Evolutionary conservation across 2,113 vertebrate genomes (phyloP).

Genomic region (Podiceps cristatus): DNA sequence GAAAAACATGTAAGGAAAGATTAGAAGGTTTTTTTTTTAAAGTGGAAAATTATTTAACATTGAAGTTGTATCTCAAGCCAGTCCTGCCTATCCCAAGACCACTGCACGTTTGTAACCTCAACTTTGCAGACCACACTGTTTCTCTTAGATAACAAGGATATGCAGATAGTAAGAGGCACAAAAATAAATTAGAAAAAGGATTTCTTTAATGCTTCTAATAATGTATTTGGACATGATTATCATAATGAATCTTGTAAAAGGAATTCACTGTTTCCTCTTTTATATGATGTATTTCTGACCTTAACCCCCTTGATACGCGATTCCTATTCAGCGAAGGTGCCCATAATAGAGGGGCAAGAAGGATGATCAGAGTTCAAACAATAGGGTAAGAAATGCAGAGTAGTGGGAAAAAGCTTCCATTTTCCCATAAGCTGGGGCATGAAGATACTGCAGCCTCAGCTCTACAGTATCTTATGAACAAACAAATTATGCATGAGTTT

Average conservation of each 20-base stretch:
- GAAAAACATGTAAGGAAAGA: slow-evolving; percentile 39
- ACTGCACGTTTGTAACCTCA: slow-evolving; percentile 37
- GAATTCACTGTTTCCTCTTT: slow-evolving; percentile 50
- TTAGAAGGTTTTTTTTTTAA: not conserved
- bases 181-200: slow-evolving; percentile 72
- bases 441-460: slow-evolving; percentile 69
- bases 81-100: slow-evolving; percentile 28
- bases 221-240: slow-evolving; percentile 66
- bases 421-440: slow-evolving; percentile 57
- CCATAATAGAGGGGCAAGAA: slow-evolving; percentile 55
- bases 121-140: slow-evolving; percentile 50
- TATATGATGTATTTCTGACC: slow-evolving; percentile 54
- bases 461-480: slow-evolving; percentile 75
- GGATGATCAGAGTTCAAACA: slow-evolving; percentile 69
- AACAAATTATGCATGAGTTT: slow-evolving; percentile 81
- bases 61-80: slow-evolving; percentile 31
- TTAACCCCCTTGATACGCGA: slow-evolving; percentile 34
- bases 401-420: slow-evolving; percentile 60
- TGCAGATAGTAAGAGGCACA: slow-evolving; percentile 40
- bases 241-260: slow-evolving; percentile 70
- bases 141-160: slow-evolving; percentile 66
- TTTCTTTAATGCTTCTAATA: slow-evolving; percentile 63
- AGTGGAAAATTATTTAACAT: slow-evolving; percentile 55
- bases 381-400: slow-evolving; percentile 61
- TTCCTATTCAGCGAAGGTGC: slow-evolving; percentile 20